These are phyloP conservation scores for Incurvaria masculella DNA, from an alignment of 2,888 invertebrate genomes.

Conservation along the genomic window DNA sequence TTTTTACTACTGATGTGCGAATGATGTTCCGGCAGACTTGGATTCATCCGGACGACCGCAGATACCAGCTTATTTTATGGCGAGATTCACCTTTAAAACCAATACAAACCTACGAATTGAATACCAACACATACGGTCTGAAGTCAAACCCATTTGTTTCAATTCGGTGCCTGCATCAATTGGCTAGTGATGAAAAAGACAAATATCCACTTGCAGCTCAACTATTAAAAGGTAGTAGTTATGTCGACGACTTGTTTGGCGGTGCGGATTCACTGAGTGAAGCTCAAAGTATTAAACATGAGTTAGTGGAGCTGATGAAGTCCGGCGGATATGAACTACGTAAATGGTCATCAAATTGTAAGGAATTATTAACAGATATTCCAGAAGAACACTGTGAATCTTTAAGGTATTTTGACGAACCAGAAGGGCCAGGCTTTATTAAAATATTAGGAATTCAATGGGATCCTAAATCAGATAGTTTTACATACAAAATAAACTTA, in stretches of 20 bases:
- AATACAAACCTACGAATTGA: constrained; percentile 1
- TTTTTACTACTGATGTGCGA: constrained; percentile 5
- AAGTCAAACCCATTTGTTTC: constrained; percentile 7
- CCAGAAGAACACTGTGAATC: constrained; percentile 4
- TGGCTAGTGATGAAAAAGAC: background rate
- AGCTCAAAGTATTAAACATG: background rate
- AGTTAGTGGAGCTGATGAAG: constrained; percentile 1
- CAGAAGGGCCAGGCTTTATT: background rate
- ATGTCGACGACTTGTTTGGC: constrained; percentile 2
- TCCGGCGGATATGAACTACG: constrained; percentile 3
- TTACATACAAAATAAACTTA: constrained; percentile 1
- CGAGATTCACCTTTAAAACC: background rate
- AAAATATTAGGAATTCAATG: constrained; percentile 8
- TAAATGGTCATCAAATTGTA: constrained; percentile 6
- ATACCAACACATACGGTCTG: constrained; percentile 7
- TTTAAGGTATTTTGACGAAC: constrained; percentile 1
- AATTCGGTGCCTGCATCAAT: constrained; percentile 4
- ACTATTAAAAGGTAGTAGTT: background rate
- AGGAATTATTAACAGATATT: background rate
- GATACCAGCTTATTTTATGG: constrained; percentile 7
- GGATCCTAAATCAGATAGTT: constrained; percentile 3
- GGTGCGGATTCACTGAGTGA: constrained; percentile 2
- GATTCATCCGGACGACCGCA: constrained; percentile 4
- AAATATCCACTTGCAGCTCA: background rate
- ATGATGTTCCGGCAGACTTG: constrained; percentile 8